Base-by-base conservation (phyloP, 2,113 vertebrate genomes). In the Phalacrocorax carbo region DNA sequence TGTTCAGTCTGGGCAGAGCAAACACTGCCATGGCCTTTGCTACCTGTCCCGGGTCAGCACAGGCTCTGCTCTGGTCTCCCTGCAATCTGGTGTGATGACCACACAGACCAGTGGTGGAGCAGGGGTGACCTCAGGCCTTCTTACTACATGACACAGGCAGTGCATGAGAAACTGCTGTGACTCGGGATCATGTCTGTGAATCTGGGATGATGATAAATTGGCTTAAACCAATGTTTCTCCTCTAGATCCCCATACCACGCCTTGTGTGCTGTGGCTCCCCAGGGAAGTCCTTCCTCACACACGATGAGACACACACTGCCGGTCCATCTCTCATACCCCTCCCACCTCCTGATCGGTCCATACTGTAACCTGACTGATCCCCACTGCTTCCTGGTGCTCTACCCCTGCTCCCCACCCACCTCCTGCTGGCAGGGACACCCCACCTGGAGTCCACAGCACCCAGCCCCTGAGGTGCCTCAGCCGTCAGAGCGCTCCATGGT, bases 401-500 rank as follows among this genome's bases (percentile, higher is more conserved):
- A 16, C 5, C 27, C 46, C 68, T 51, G 52, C 44, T 57, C 25
- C 27, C 44, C 5, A 3, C 5, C 40, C 2, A 4, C 16, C 32
- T 44, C 61, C 36, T 23, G 49, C 19, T 12, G 3, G 4, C 36
- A 15, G 20, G 32, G 15, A 5, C 34, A 52, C 29, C 58, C 40
- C 40, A 48, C 26, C 38, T 38, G 27, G 11, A 48, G 27, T 58
- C 48, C 21, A 4, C 3, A 0, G 32, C 4, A 1, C 34, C 48
- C 71, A 36, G 23, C 13, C 40, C 46, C 16, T 2, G 36, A 0
- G 8, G 14, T 10, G 17, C 32, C 54, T 34, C n/a, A 30, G 32
- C 21, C 4, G 0, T 0, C 1, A 5, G 13, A 18, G 30, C 71
- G 27, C 15, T 25, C 58, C 4, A 0, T 2, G 21, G 18, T 0